Conservation (phyloP, 2,797 vertebrate genomes). For the Tapirus indicus region DNA sequence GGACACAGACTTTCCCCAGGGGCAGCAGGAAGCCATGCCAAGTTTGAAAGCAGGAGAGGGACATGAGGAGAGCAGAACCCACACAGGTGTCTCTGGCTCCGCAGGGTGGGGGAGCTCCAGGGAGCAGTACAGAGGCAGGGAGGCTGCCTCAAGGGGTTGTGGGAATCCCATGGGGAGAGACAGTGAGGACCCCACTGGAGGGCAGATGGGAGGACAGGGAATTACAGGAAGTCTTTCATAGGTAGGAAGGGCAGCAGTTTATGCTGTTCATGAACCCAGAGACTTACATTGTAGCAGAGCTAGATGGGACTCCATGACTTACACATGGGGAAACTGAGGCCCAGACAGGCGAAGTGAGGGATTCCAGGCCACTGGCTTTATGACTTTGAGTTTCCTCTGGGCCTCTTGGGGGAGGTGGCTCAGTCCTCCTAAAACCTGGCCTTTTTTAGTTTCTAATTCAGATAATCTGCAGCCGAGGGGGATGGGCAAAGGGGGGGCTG, state of each 20-base stretch:
- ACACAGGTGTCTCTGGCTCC: background rate
- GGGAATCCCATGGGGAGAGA: background rate
- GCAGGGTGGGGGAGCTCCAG: background rate
- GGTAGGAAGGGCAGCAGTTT: background rate
- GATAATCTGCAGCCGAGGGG: background rate
- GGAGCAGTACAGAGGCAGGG: background rate
- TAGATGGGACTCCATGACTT: background rate
- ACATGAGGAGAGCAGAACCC: background rate
- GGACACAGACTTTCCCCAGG: background rate
- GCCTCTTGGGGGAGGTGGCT: background rate
- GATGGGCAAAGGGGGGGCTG: background rate
- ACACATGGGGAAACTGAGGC: background rate
- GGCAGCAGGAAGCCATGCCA: background rate
- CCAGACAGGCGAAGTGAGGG: background rate
- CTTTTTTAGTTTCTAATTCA: background rate
- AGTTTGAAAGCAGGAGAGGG: background rate
- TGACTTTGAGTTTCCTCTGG: background rate
- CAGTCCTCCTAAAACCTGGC: background rate
- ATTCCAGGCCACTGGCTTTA: background rate
- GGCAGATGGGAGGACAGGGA: accelerated
- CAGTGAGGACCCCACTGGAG: accelerated
- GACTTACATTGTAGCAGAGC: background rate
- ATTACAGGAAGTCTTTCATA: background rate
- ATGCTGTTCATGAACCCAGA: background rate
- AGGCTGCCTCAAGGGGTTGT: background rate